These are phyloP conservation scores for Anguilla marmorata DNA, from an alignment of 2,797 vertebrate species.

Conservation along the genomic window DNA sequence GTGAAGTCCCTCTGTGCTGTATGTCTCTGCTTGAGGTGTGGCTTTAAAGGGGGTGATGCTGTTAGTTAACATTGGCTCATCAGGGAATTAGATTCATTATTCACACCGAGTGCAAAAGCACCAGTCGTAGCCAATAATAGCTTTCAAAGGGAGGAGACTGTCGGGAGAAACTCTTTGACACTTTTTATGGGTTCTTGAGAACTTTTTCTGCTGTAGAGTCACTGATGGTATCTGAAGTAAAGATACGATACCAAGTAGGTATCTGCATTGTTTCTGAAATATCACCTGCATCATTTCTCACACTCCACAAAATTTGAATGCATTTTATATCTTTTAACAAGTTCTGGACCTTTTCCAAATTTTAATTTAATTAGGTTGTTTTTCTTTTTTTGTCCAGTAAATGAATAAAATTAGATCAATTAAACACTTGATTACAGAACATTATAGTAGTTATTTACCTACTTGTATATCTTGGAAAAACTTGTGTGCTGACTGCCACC, in stretches of 20 bases:
- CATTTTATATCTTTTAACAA: no score
- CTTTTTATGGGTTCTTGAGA: neutral
- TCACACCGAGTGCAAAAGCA: neutral
- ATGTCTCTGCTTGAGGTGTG: constrained; percentile 29
- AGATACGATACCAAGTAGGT: neutral
- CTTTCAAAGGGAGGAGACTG: neutral
- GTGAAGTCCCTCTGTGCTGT: neutral
- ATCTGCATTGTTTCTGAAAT: neutral
- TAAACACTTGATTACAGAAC: neutral
- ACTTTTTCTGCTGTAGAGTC: neutral
- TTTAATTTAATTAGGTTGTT: no score
- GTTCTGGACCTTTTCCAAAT: no score
- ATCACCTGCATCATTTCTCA: neutral
- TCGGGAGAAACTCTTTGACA: neutral
- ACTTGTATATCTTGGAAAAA: neutral
- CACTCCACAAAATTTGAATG: no score
- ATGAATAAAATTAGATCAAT: neutral
- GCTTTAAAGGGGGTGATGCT: constrained; percentile 55
- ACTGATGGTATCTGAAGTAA: neutral
- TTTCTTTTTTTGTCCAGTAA: neutral
- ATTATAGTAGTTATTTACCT: neutral
- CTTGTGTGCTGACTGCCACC: neutral
- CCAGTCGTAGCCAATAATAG: neutral
- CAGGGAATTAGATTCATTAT: constrained; percentile 38
- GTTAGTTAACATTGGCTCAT: constrained; percentile 68